A percentile compares a stretch with the other conserved stretches of the same genome.
Evolutionary conservation across 2,888 invertebrate species (phyloP).

Genomic region (Brachypalpus laphriformis): DNA sequence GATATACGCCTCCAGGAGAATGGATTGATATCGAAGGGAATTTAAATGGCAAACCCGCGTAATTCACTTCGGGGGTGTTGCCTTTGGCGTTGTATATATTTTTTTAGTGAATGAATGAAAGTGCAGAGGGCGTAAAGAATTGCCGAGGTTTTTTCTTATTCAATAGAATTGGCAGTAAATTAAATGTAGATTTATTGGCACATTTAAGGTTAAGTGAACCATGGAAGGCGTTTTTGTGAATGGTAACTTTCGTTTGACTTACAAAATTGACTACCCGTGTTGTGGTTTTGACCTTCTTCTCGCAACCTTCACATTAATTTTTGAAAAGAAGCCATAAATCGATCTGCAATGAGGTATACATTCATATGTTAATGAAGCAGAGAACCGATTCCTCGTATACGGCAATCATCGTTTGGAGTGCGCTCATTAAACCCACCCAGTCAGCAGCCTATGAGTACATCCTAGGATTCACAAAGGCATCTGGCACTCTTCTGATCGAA

Average conservation of each 20-base stretch:
- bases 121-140: not conserved
- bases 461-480: too few species aligned
- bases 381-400: too few species aligned
- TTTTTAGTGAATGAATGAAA: not conserved
- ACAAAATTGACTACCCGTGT: not conserved
- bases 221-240: not conserved
- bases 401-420: too few species aligned
- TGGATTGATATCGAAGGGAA: not conserved
- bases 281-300: too few species aligned
- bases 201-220: not conserved
- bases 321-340: too few species aligned
- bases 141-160: not conserved
- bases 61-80: not conserved
- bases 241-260: not conserved
- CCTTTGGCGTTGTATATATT: not conserved
- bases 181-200: slow-evolving; percentile 18
- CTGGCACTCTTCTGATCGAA: too few species aligned
- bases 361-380: too few species aligned
- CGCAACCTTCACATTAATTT: too few species aligned
- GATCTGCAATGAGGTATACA: too few species aligned
- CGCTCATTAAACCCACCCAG: too few species aligned
- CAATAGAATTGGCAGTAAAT: not conserved
- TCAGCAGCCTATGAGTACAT: too few species aligned
- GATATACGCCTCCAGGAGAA: not conserved
- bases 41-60: not conserved